Conservation (phyloP, 2,888 invertebrate genomes). For the Dione vanillae region DNA sequence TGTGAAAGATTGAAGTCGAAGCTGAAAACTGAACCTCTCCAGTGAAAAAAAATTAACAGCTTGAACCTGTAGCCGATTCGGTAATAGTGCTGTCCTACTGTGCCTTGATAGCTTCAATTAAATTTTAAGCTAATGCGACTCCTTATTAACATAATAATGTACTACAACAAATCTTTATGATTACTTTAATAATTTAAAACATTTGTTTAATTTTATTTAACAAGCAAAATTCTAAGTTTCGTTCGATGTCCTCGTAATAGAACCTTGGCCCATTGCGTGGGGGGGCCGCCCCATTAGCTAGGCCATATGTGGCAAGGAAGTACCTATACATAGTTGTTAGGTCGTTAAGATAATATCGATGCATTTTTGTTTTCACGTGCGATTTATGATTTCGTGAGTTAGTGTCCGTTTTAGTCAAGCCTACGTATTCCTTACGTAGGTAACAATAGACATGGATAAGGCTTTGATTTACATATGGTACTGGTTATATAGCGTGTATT, state of each 20-base stretch:
- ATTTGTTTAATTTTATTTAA: neutral
- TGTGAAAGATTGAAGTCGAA: too few species aligned
- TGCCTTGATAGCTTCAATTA: too few species aligned
- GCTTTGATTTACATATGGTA: too few species aligned
- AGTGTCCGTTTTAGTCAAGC: slow-evolving; percentile 6
- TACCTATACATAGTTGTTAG: slow-evolving; percentile 26
- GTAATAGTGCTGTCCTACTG: too few species aligned
- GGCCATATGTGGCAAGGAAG: slow-evolving; percentile 44
- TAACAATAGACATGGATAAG: neutral
- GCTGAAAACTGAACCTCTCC: too few species aligned
- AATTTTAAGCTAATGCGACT: neutral
- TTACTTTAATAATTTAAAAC: neutral
- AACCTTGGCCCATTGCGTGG: slow-evolving; percentile 46
- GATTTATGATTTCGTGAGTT: slow-evolving; percentile 34
- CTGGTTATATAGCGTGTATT: too few species aligned
- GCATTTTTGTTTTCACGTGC: slow-evolving; percentile 41
- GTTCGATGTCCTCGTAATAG: slow-evolving; percentile 20
- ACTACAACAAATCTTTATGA: neutral
- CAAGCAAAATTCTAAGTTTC: slow-evolving; percentile 2
- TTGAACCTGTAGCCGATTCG: too few species aligned
- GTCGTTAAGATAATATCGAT: slow-evolving; percentile 45
- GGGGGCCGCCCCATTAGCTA: slow-evolving; percentile 45
- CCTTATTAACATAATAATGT: neutral
- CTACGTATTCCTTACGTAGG: neutral
- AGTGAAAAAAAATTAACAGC: too few species aligned